Evolutionary conservation across 2,113 vertebrate genomes (phyloP), one percentile per base, ranked within the genome.

Genomic region (Charina bottae): DNA sequence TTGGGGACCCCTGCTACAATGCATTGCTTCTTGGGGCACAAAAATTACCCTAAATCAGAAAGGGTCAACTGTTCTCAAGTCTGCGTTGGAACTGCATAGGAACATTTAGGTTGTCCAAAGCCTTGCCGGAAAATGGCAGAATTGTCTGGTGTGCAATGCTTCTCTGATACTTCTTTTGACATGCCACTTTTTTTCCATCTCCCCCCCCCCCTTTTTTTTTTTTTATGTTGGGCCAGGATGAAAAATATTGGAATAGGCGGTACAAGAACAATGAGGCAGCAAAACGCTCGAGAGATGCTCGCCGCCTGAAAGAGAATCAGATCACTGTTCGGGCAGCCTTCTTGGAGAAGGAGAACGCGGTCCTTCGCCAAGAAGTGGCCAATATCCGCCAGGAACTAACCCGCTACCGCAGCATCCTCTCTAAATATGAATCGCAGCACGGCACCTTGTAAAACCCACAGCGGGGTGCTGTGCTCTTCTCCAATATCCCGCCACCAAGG

Each of bases 261-360:
- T 98, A 97, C 91, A 99, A 99, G 97, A 99, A 99, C 97, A 99
- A 99, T 1, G 98, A 99, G 85, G 99, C 98, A 0, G 99, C 99
- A 0, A 99, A 99, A 96, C 98, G 99, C 10, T 99, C 99, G 0
- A 97, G 99, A 6, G 99, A 99, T 0, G 98, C 99, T 2, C 98
- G 99, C 62, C 97, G 99, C 19, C 97, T 99, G 19, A 99, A 99
- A 97, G 99, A 99, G 97, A 99, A 99, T 96, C 98, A 99, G 97
- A 99, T 99, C 92, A 98, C 98, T 0, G 98, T 99, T 90, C 98
- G 99, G 0, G 99, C 99, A 0, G 98, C 98, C 92, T 99, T 98
- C 97, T 97, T 99, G 96, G 99, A 99, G 96, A 97, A 98, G 68
- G 98, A 99, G 95, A 99, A 99, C 9, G 98, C 98, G 0, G 97